phyloP scores from a whole-genome alignment of 2,797 vertebrate genomes.

The Melanotaenia trifasciata region DNA sequence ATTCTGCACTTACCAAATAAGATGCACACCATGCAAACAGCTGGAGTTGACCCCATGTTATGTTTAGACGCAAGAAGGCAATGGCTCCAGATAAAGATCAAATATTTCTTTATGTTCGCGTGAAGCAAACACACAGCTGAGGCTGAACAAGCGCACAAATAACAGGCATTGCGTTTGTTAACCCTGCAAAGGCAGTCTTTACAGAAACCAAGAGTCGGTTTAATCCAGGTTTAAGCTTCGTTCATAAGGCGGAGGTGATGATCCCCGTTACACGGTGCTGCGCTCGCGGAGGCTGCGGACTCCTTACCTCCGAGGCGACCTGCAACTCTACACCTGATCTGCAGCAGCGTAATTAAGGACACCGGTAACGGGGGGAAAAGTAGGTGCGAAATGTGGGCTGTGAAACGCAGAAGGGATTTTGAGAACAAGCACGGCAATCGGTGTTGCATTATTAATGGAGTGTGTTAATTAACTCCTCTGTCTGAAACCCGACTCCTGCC shows the following conservation, averaged over 20 bases:
- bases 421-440: slow-evolving; percentile 51
- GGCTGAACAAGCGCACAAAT: not conserved
- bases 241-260: slow-evolving; percentile 11
- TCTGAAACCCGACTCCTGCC: slow-evolving; percentile 70
- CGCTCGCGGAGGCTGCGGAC: not conserved
- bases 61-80: slow-evolving; percentile 8
- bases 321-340: slow-evolving; percentile 69
- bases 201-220: not conserved
- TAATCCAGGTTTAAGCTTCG: not conserved
- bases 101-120: slow-evolving; percentile 20
- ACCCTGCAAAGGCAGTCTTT: not conserved
- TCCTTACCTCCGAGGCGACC: slow-evolving; percentile 9
- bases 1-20: slow-evolving; percentile 68
- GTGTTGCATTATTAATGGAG: slow-evolving; percentile 82
- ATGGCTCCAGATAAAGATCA: not conserved
- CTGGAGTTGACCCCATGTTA: slow-evolving; percentile 63
- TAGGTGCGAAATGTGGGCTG: slow-evolving; percentile 75
- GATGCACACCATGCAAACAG: slow-evolving; percentile 47
- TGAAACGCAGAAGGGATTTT: slow-evolving; percentile 79
- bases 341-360: slow-evolving; percentile 70
- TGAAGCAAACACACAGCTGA: not conserved
- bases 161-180: slow-evolving; percentile 40
- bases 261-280: not conserved
- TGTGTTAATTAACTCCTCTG: slow-evolving; percentile 68
- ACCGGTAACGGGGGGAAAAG: slow-evolving; percentile 22